phyloP scores from a whole-genome alignment of 2,888 invertebrate species.

The Diarsia dahlii region DNA sequence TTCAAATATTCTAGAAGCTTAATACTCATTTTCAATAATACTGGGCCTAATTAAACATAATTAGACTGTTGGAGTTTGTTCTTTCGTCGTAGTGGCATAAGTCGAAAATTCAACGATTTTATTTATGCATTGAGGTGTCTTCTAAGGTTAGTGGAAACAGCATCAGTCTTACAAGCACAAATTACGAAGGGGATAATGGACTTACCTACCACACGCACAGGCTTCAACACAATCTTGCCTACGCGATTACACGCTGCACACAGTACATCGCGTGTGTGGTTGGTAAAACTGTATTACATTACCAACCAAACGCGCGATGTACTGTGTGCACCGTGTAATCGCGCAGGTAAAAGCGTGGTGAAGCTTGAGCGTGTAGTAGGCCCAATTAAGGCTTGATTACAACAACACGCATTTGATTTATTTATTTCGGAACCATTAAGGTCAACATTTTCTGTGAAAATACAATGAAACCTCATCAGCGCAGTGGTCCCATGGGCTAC shows the following conservation, averaged over 20 bases:
- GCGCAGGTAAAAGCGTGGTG: too few relatives aligned
- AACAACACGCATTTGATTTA: slow-evolving; percentile 22
- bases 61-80: neutral
- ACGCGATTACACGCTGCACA: too few relatives aligned
- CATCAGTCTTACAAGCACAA: slow-evolving; percentile 12
- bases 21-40: neutral
- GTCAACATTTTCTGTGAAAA: neutral
- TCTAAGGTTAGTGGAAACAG: neutral
- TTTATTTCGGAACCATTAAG: slow-evolving; percentile 13
- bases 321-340: too few relatives aligned
- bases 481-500: neutral
- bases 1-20: slow-evolving; percentile 2
- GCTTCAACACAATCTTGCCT: too few relatives aligned
- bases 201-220: too few relatives aligned
- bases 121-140: neutral
- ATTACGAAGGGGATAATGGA: slow-evolving; percentile 1
- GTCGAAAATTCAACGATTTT: neutral
- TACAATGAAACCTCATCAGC: neutral
- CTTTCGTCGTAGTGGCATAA: fast-evolving
- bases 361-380: too few relatives aligned
- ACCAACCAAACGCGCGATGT: too few relatives aligned
- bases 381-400: slow-evolving; percentile 9
- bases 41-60: too few relatives aligned
- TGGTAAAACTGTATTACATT: too few relatives aligned
- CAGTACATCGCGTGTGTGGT: too few relatives aligned